A percentile compares a stretch with the other conserved stretches of the same genome.
phyloP scores from a whole-genome alignment of 1,140 invertebrate species.

The Latrodectus geometricus region DNA sequence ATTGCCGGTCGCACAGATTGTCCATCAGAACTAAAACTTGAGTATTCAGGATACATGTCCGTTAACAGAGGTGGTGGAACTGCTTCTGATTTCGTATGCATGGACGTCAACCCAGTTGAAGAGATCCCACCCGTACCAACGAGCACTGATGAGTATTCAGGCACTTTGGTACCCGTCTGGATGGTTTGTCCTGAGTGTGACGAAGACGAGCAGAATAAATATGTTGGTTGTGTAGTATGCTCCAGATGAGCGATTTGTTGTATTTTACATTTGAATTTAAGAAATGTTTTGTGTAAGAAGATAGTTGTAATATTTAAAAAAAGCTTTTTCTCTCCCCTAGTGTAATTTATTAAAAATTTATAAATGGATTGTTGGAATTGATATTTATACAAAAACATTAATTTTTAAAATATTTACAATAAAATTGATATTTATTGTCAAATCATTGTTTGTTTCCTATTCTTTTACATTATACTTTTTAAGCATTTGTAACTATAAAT shows the following conservation, averaged over 20 bases:
- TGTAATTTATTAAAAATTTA: too few relatives aligned
- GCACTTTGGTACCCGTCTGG: neutral
- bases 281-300: too few relatives aligned
- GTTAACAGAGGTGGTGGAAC: neutral
- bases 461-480: too few relatives aligned
- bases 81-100: neutral
- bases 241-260: neutral
- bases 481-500: too few relatives aligned
- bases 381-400: too few relatives aligned
- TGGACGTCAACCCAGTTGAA: neutral
- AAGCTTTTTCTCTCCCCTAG: too few relatives aligned
- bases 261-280: too few relatives aligned
- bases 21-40: neutral
- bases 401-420: too few relatives aligned
- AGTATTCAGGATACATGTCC: constrained; percentile 14
- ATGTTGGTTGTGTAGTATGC: constrained; percentile 20
- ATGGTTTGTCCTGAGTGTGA: neutral
- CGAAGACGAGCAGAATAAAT: constrained; percentile 13
- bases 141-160: neutral
- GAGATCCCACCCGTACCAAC: neutral
- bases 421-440: too few relatives aligned
- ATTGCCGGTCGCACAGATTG: constrained; percentile 17
- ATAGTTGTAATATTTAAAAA: too few relatives aligned
- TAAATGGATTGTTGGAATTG: too few relatives aligned
- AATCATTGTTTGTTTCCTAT: too few relatives aligned